phyloP scores from a whole-genome alignment of 2,113 vertebrate genomes.

The Plotosus lineatus region DNA sequence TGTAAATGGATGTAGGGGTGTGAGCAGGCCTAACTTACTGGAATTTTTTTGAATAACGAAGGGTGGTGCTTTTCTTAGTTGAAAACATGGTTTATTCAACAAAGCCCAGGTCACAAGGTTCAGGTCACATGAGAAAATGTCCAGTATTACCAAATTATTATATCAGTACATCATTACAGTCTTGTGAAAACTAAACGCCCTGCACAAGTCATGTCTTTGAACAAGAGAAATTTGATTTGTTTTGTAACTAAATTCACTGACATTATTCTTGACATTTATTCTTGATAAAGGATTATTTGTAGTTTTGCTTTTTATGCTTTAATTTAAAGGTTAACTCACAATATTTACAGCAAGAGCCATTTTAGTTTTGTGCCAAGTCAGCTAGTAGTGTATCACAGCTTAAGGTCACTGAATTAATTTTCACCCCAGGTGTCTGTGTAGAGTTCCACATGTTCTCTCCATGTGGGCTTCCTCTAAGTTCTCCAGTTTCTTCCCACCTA shows the following conservation, averaged over 20 bases:
- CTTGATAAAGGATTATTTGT: too few relatives aligned
- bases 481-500: neutral
- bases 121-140: conserved; percentile 42
- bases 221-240: conserved; percentile 2
- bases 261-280: too few relatives aligned
- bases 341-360: neutral
- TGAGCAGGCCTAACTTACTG: neutral
- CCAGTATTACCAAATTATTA: conserved; percentile 47
- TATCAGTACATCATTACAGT: conserved; percentile 40
- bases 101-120: conserved; percentile 34
- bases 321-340: neutral
- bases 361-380: neutral
- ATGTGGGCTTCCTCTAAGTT: neutral
- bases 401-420: neutral
- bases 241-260: too few relatives aligned
- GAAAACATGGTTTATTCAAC: conserved; percentile 42
- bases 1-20: conserved; percentile 31
- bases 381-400: neutral
- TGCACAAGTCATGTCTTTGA: conserved; percentile 27
- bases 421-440: neutral
- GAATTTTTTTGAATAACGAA: conserved; percentile 19
- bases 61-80: neutral
- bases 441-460: neutral
- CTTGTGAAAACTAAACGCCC: conserved; percentile 39
- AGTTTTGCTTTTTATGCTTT: neutral